phyloP scores from a whole-genome alignment of 2,113 vertebrate genomes.

The Microtus pennsylvanicus region DNA sequence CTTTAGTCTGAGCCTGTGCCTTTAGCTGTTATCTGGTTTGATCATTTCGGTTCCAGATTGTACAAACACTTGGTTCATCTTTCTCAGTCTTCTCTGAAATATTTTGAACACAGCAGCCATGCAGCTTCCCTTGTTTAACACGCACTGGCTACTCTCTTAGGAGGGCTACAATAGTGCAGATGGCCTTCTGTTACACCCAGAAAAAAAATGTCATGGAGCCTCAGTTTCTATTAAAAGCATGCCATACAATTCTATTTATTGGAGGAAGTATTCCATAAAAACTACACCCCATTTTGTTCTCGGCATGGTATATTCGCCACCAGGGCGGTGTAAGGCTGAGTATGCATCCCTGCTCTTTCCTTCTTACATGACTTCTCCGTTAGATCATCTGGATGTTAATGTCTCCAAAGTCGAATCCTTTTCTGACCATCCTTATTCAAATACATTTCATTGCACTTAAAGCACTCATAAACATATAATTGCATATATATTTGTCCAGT shows the following conservation, averaged over 20 bases:
- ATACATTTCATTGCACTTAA: constrained; percentile 39
- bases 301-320: neutral
- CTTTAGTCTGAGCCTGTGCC: neutral
- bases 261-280: neutral
- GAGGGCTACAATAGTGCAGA: neutral
- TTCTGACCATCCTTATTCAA: neutral
- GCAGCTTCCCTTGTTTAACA: neutral
- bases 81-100: neutral
- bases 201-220: neutral
- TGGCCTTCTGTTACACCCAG: neutral
- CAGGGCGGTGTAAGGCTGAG: neutral
- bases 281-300: no score
- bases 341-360: neutral
- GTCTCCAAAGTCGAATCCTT: neutral
- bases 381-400: neutral
- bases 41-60: neutral
- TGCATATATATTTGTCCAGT: constrained; percentile 2
- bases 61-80: neutral
- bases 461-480: neutral
- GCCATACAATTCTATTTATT: rapidly evolving
- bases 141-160: neutral
- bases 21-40: neutral
- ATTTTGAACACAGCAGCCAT: neutral
- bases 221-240: neutral
- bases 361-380: neutral